phyloP scores from a whole-genome alignment of 2,113 vertebrate species.

The Castor canadensis region DNA sequence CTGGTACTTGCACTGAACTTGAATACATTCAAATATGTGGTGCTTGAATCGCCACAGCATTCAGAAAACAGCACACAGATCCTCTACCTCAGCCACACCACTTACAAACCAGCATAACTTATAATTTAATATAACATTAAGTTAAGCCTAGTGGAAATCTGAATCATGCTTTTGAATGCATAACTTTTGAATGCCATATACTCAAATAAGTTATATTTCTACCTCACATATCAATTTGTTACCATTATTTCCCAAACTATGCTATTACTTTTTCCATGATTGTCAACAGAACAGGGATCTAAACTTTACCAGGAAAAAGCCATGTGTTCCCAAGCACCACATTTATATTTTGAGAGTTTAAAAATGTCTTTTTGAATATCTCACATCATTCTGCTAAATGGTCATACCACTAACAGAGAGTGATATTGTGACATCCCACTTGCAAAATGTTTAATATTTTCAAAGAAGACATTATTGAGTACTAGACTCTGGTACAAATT shows the following conservation, averaged over 20 bases:
- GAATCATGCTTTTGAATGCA: neutral
- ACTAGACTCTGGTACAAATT: neutral
- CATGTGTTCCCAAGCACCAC: neutral
- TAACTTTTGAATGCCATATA: neutral
- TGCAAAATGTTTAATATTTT: neutral
- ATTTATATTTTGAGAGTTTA: neutral
- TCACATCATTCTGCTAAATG: neutral
- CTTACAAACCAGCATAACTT: neutral
- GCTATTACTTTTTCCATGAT: neutral
- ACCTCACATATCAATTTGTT: neutral
- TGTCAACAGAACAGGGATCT: neutral
- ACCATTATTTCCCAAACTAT: neutral
- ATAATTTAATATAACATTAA: neutral
- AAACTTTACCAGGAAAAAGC: neutral
- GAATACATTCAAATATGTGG: neutral
- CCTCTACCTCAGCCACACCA: neutral
- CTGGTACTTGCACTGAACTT: neutral
- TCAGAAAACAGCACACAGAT: neutral
- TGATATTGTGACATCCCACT: neutral
- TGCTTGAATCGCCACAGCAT: neutral
- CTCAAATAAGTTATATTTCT: neutral
- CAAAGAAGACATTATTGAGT: neutral
- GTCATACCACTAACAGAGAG: neutral
- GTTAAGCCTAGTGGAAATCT: neutral
- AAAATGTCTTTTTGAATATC: neutral